Evolutionary conservation across 2,797 vertebrate species (phyloP), one percentile per base, ranked within the genome.

Genomic region (Peromyscus melanophrys): DNA sequence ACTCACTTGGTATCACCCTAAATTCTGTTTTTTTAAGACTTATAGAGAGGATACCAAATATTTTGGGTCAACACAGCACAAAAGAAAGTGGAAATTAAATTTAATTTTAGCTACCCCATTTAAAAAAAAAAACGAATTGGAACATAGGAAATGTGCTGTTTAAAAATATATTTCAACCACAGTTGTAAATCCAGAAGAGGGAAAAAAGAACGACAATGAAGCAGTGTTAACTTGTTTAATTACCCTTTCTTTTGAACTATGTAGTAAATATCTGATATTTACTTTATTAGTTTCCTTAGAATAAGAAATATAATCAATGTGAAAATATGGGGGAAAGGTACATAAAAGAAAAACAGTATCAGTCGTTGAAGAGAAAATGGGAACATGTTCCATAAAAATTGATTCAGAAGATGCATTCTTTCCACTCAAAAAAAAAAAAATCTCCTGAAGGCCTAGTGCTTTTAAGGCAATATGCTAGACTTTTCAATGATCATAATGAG

Each of bases 241-340:
- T 65, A 73, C 52, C 12, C 6, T 86, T 92, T 86, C n/a, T 63
- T 81, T 83, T 86, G 46, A 86, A 63, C 14, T 69, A 80, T 6
- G 43, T 10, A 17, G 1, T 55, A 95, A 84, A 75, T 67, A 61
- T 1, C 10, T 82, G 91, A 46, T 89, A 57, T 57, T 76, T 90
- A 43, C 4, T 59, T 75, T 86, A 61, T 89, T 46, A 63, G 55
- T 55, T 25, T 55, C 49, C 46, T 86, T 73, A 96, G 49, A 89
- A 67, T 61, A 61, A 91, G 61, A 96, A 92, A 94, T 61, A 61
- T 6, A 92, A 76, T 4, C 52, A 43, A 88, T 69, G 23, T 80
- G 46, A 75, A 71, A 81, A 81, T 40, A 71, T 40, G 19, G 31
- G 80, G 52, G 11, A 73, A 82, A 92, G 49, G 7, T 16, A 1